Evolutionary conservation across 2,888 invertebrate species (phyloP).

Genomic region (Macrosiphum euphorbiae): DNA sequence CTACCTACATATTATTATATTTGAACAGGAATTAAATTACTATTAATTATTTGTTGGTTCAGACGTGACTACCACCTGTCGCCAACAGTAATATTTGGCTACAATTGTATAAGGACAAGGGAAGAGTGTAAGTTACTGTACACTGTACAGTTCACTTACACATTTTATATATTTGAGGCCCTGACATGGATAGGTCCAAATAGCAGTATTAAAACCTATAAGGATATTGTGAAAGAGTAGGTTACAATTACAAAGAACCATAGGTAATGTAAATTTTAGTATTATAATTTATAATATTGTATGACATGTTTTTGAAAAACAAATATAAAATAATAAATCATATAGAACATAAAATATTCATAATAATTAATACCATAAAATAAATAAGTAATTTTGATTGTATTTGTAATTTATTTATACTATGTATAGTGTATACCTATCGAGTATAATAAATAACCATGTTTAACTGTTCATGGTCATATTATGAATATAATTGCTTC

Average conservation of each 20-base stretch:
- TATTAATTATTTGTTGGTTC: background rate
- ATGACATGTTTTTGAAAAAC: background rate
- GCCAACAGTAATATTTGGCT: background rate
- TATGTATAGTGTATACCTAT: too few relatives aligned
- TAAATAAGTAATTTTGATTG: background rate
- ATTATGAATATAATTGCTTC: background rate
- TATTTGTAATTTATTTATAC: background rate
- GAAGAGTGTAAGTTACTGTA: background rate
- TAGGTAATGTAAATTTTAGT: background rate
- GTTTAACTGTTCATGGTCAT: background rate
- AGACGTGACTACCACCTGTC: background rate
- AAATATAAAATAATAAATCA: background rate
- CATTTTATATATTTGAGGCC: background rate
- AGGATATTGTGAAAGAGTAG: background rate
- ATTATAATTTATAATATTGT: background rate
- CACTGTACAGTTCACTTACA: background rate
- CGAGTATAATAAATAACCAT: background rate
- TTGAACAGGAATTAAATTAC: background rate
- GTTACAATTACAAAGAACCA: background rate
- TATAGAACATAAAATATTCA: background rate
- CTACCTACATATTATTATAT: background rate
- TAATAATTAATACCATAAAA: background rate
- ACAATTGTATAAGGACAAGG: background rate
- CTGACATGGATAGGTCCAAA: background rate
- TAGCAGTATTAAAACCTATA: background rate